Evolutionary conservation across 2,113 vertebrate species (phyloP).

Genomic region (Sebastes schlegelii): DNA sequence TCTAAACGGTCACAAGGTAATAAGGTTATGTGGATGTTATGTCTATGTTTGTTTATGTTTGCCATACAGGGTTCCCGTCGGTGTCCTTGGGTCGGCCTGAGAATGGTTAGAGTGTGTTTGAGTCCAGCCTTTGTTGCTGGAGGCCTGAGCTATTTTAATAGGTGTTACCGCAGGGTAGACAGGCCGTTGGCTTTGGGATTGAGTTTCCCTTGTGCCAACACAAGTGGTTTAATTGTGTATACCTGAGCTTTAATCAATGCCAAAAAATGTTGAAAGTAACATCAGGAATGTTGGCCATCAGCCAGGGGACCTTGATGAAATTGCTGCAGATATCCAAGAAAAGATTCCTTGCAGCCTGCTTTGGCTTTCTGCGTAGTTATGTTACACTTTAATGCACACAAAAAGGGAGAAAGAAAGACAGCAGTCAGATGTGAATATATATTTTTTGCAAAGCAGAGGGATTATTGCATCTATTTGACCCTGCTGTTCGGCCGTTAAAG

Average conservation of each 20-base stretch:
- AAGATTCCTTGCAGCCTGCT: conserved; percentile 29
- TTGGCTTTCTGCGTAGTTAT: conserved; percentile 3
- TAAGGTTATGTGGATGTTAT: conserved; percentile 43
- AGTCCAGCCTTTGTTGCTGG: conserved; percentile 45
- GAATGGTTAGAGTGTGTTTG: conserved; percentile 53
- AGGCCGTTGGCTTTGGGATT: conserved; percentile 64
- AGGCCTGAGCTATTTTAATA: conserved; percentile 66
- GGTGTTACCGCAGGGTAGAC: conserved; percentile 66
- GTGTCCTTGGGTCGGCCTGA: conserved; percentile 58
- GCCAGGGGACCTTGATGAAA: conserved; percentile 72
- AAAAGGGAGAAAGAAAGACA: background rate
- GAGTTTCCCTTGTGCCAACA: conserved; percentile 78
- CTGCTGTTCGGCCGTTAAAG: background rate
- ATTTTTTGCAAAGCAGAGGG: conserved; percentile 1
- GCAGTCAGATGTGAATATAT: conserved; percentile 14
- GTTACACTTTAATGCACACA: conserved; percentile 29
- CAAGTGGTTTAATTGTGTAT: conserved; percentile 77
- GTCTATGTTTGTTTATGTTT: conserved; percentile 70
- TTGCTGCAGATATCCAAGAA: conserved; percentile 54
- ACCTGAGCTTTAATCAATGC: conserved; percentile 80
- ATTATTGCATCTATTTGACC: conserved; percentile 3
- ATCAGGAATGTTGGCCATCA: conserved; percentile 68
- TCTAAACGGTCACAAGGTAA: conserved; percentile 47
- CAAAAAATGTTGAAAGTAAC: conserved; percentile 70
- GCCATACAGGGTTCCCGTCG: conserved; percentile 55